phyloP scores from a whole-genome alignment of 2,888 invertebrate species.

The Polydrusus tereticollis region DNA sequence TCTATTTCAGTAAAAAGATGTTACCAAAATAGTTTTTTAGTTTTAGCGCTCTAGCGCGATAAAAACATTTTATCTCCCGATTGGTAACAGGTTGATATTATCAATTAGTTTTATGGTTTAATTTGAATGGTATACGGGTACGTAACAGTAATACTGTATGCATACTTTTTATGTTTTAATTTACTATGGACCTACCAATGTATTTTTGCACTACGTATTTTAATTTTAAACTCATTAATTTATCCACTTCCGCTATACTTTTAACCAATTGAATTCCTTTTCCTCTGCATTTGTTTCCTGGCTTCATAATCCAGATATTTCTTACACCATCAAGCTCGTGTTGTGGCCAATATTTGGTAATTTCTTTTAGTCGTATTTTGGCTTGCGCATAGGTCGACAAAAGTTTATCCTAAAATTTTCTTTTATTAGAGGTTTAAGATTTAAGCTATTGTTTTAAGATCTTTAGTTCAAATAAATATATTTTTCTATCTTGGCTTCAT shows the following conservation, averaged over 20 bases:
- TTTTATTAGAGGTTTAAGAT: not conserved
- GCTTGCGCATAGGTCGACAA: slow-evolving; percentile 65
- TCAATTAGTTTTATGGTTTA: no score
- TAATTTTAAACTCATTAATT: slow-evolving; percentile 76
- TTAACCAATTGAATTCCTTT: slow-evolving; percentile 90
- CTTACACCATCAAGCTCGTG: slow-evolving; percentile 85
- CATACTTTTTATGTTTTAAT: no score
- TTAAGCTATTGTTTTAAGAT: not conserved
- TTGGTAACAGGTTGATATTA: no score
- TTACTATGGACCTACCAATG: slow-evolving; percentile 81
- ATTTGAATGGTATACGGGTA: no score
- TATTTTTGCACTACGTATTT: slow-evolving; percentile 96
- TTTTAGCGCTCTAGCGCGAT: no score
- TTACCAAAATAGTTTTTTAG: no score
- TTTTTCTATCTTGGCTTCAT: no score
- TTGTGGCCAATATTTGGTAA: slow-evolving; percentile 84
- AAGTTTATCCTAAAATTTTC: slow-evolving; percentile 39
- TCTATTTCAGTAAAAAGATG: no score
- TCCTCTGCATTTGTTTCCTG: slow-evolving; percentile 93
- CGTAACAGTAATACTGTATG: no score
- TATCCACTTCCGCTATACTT: slow-evolving; percentile 86
- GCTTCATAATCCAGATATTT: slow-evolving; percentile 96
- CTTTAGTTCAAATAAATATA: no score
- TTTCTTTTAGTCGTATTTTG: slow-evolving; percentile 74
- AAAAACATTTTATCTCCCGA: no score